Percentiles rank a stretch among this genome's conserved stretches.
phyloP scores from a whole-genome alignment of 2,113 vertebrate species.

The Rhombomys opimus region DNA sequence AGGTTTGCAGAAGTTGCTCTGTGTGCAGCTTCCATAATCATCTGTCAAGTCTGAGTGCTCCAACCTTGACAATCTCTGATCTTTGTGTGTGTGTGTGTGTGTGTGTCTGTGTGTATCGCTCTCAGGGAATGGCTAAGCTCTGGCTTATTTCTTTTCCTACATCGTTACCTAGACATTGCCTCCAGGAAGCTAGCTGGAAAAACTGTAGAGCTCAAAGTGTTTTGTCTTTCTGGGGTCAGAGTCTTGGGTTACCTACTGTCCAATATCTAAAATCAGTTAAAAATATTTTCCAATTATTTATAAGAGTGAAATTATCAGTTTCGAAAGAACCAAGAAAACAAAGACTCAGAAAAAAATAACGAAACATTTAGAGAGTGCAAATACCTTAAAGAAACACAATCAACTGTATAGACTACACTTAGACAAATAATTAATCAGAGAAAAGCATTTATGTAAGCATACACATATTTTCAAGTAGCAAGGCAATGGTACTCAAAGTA shows the following conservation, averaged over 20 bases:
- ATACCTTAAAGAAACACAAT: conserved; percentile 21
- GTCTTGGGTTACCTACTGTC: neutral
- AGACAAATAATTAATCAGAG: conserved; percentile 5
- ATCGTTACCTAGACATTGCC: neutral
- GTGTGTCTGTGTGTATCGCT: neutral
- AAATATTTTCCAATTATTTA: conserved; percentile 16
- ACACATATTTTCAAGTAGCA: neutral
- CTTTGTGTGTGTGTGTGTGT: neutral
- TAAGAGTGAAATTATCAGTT: neutral
- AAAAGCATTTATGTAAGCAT: conserved; percentile 1
- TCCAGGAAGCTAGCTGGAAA: neutral
- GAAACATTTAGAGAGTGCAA: conserved; percentile 2
- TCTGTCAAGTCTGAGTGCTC: neutral
- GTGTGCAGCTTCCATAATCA: neutral
- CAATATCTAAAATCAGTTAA: neutral
- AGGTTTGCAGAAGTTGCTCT: too few species aligned
- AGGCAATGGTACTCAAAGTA: conserved; percentile 11
- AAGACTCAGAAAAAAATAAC: conserved; percentile 20
- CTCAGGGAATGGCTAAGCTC: neutral
- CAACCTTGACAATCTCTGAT: neutral
- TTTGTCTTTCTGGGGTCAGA: neutral
- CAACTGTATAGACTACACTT: neutral
- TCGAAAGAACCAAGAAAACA: conserved; percentile 48
- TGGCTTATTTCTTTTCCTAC: neutral
- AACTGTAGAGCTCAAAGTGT: neutral